Evolutionary conservation across 2,113 vertebrate genomes (phyloP).

Genomic region (Taurulus bubalis): DNA sequence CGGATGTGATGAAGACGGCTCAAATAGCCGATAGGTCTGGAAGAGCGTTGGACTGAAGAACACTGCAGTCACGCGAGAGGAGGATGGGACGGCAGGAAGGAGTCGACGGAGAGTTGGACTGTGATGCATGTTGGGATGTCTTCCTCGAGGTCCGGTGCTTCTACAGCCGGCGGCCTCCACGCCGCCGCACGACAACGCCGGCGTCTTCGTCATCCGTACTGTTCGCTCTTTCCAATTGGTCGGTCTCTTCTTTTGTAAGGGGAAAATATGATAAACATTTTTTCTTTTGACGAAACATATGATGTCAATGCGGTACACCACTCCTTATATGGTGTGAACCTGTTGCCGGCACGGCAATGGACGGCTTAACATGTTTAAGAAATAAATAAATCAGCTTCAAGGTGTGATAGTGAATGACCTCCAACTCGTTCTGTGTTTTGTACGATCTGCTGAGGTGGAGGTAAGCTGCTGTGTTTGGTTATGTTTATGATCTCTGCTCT

Average conservation of each 20-base stretch:
- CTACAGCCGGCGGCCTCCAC: conserved; percentile 50
- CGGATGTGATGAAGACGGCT: conserved; percentile 51
- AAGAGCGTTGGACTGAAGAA: conserved; percentile 17
- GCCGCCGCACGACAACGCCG: conserved; percentile 63
- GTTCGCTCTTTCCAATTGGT: conserved; percentile 61
- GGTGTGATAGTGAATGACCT: conserved; percentile 84
- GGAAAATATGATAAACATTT: conserved; percentile 69
- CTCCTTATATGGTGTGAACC: conserved; percentile 85
- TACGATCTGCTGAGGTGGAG: not conserved
- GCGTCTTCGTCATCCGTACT: conserved; percentile 61
- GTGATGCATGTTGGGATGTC: conserved; percentile 65
- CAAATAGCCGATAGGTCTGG: conserved; percentile 22
- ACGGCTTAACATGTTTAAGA: conserved; percentile 90
- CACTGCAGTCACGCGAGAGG: conserved; percentile 6
- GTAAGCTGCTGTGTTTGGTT: not conserved
- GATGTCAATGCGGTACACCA: conserved; percentile 81
- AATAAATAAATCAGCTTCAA: conserved; percentile 88
- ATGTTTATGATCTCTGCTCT: not conserved
- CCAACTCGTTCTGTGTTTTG: conserved; percentile 38
- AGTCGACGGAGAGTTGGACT: conserved; percentile 33
- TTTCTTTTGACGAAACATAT: conserved; percentile 76
- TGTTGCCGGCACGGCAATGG: conserved; percentile 94
- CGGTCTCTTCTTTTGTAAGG: conserved; percentile 62
- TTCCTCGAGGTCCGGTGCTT: conserved; percentile 72
- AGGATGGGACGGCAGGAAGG: conserved; percentile 14